These are phyloP conservation scores for Bucco capensis DNA, from an alignment of 2,113 vertebrate genomes.

Conservation along the genomic window DNA sequence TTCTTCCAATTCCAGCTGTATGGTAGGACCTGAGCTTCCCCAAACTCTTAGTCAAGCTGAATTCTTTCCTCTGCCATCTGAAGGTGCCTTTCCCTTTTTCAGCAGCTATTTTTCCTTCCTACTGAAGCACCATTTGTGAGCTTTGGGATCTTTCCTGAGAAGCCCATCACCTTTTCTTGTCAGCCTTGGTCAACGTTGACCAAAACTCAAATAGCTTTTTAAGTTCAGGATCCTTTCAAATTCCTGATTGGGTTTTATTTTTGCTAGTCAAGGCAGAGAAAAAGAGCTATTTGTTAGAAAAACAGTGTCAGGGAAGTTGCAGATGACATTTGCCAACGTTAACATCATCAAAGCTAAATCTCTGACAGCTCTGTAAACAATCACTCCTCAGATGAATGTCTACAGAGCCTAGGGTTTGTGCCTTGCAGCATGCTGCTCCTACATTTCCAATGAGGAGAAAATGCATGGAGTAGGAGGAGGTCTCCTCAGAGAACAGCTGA, in stretches of 20 bases:
- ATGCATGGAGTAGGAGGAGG: neutral
- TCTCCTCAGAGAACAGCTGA: neutral
- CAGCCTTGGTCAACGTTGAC: no score
- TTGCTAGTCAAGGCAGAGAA: neutral
- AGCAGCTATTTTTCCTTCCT: no score
- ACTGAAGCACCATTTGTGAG: no score
- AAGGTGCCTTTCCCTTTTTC: no score
- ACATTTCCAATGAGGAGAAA: neutral
- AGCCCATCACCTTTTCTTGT: no score
- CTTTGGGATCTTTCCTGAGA: no score
- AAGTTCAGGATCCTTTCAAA: neutral
- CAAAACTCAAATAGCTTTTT: neutral
- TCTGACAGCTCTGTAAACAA: slow-evolving; percentile 53
- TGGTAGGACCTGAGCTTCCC: no score
- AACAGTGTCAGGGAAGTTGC: slow-evolving; percentile 26
- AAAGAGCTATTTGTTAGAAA: slow-evolving; percentile 48
- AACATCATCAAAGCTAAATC: slow-evolving; percentile 43
- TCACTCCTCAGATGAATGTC: neutral
- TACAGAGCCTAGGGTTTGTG: neutral
- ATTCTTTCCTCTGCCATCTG: no score
- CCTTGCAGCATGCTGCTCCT: neutral
- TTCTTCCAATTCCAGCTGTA: no score
- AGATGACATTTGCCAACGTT: slow-evolving; percentile 14
- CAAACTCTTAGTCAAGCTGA: no score
- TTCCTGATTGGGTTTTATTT: no score